Evolutionary conservation across 2,113 vertebrate species (phyloP).

Genomic region (Triplophysa dalaica): DNA sequence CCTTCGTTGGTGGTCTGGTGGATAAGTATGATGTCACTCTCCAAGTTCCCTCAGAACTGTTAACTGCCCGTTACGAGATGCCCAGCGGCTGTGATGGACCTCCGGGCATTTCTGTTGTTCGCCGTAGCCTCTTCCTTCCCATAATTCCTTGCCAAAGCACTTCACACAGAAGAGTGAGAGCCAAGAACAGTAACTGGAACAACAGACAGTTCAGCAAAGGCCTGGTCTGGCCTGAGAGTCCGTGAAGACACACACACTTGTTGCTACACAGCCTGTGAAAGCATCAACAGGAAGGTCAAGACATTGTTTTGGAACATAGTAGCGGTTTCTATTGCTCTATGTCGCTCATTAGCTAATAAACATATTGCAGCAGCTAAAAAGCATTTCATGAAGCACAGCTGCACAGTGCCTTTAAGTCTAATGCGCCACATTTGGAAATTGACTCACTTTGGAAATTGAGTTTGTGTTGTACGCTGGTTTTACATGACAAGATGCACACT

Average conservation of each 20-base stretch:
- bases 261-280: not conserved
- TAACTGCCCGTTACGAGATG: constrained; percentile 70
- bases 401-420: too few species aligned
- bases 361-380: too few species aligned
- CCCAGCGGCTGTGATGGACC: constrained; percentile 72
- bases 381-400: too few species aligned
- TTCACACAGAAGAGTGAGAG: constrained; percentile 43
- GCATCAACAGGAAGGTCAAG: not conserved
- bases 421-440: too few species aligned
- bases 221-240: not conserved
- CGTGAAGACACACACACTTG: not conserved
- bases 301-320: too few species aligned
- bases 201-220: constrained; percentile 13
- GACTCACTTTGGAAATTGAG: too few species aligned
- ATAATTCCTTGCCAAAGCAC: constrained; percentile 54
- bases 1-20: constrained; percentile 74
- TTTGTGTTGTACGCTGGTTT: too few species aligned
- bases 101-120: constrained; percentile 59
- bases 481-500: too few species aligned
- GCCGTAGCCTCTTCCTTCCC: constrained; percentile 60
- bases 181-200: constrained; percentile 26
- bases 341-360: too few species aligned
- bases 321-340: too few species aligned
- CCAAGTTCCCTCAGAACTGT: constrained; percentile 83
- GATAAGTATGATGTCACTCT: constrained; percentile 88